Percentiles rank a stretch among this genome's conserved stretches.
Conservation (phyloP, 2,888 invertebrate genomes). For the Pollenia angustigena region DNA sequence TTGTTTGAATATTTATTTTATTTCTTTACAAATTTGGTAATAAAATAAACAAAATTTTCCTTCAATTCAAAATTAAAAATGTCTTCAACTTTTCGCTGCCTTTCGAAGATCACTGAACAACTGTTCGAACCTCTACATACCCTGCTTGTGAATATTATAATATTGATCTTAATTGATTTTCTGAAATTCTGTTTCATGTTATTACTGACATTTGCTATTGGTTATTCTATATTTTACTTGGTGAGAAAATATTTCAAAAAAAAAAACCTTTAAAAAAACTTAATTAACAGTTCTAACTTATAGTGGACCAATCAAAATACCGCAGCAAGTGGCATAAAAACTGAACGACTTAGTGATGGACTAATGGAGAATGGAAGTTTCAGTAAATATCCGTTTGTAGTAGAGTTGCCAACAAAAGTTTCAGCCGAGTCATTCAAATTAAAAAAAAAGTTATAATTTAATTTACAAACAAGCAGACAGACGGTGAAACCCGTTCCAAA, state of each 20-base stretch:
- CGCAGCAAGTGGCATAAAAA: neutral
- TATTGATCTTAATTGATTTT: constrained; percentile 17
- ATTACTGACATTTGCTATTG: constrained; percentile 35
- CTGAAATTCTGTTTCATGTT: constrained; percentile 47
- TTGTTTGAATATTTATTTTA: no score
- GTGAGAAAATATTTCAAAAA: constrained; percentile 45
- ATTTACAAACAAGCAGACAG: neutral
- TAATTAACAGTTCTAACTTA: neutral
- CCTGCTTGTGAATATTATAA: neutral
- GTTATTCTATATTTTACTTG: constrained; percentile 41
- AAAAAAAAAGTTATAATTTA: neutral
- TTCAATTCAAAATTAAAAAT: constrained; percentile 13
- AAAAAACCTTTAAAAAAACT: neutral
- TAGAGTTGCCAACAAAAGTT: constrained; percentile 44
- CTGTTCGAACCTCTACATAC: neutral
- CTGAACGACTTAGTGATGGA: constrained; percentile 38
- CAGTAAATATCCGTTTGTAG: constrained; percentile 58
- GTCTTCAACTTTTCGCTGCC: neutral
- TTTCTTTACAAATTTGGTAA: neutral
- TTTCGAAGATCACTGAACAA: neutral
- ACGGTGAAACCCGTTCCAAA: no score
- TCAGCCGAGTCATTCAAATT: constrained; percentile 41
- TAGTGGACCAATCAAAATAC: constrained; percentile 10
- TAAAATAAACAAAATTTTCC: neutral
- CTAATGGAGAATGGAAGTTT: constrained; percentile 56